phyloP scores from a whole-genome alignment of 2,888 invertebrate genomes.

The Polydrusus tereticollis region DNA sequence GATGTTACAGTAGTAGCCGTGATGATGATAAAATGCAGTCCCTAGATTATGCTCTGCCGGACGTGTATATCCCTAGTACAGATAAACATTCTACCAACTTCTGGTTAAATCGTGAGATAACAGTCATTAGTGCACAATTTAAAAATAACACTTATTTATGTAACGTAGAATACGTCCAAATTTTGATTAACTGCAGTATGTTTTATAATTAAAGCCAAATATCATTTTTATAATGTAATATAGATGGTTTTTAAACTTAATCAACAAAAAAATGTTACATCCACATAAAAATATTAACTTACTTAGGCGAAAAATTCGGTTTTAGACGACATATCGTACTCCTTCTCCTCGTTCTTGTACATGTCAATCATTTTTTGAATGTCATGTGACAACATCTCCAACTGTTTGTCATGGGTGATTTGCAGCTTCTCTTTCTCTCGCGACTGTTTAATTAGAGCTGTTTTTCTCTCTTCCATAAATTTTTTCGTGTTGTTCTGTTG shows the following conservation, averaged over 20 bases:
- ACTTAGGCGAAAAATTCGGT: conserved; percentile 88
- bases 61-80: too few relatives aligned
- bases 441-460: conserved; percentile 88
- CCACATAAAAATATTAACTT: neutral
- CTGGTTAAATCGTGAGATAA: too few relatives aligned
- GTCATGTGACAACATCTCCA: conserved; percentile 89
- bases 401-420: conserved; percentile 91
- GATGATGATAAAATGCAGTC: too few relatives aligned
- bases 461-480: conserved; percentile 95
- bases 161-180: neutral
- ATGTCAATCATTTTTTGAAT: conserved; percentile 92
- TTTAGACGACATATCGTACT: conserved; percentile 90
- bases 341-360: conserved; percentile 94
- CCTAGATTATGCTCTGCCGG: too few relatives aligned
- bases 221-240: neutral
- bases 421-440: conserved; percentile 94
- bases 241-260: neutral
- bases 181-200: neutral
- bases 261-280: neutral
- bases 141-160: too few relatives aligned
- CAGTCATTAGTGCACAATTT: too few relatives aligned
- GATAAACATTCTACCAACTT: too few relatives aligned
- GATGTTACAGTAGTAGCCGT: too few relatives aligned
- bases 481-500: conserved; percentile 98
- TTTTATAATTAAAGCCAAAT: neutral